Percentiles rank a stretch among this genome's conserved stretches.
These are phyloP conservation scores for Crotophaga sulcirostris DNA, from an alignment of 2,113 vertebrate genomes.

Conservation along the genomic window DNA sequence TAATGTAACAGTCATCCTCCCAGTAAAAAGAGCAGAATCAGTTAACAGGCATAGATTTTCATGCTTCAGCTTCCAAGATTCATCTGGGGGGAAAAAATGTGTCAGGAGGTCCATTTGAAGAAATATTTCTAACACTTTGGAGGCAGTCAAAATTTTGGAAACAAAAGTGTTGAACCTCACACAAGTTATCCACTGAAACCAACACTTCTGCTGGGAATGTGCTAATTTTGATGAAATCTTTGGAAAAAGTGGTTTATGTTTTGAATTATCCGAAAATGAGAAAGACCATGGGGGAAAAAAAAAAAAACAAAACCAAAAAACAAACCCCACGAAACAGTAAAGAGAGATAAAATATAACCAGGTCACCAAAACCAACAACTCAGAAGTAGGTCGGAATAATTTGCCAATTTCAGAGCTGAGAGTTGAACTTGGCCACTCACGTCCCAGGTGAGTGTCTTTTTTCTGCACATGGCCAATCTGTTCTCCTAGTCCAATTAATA, in stretches of 20 bases:
- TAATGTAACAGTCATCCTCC: background rate
- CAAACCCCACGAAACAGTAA: background rate
- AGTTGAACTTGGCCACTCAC: background rate
- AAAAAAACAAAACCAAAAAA: too few relatives aligned
- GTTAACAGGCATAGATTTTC: background rate
- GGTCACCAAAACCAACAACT: background rate
- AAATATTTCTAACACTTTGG: background rate
- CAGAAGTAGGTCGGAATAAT: background rate
- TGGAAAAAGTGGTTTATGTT: background rate
- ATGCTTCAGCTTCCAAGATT: background rate
- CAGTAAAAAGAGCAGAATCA: background rate
- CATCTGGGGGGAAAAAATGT: background rate
- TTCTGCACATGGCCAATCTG: background rate
- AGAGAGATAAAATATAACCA: background rate
- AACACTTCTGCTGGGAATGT: background rate
- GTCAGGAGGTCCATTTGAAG: background rate
- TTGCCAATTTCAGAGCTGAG: background rate
- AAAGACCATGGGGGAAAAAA: background rate
- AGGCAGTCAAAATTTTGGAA: background rate
- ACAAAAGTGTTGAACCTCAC: background rate
- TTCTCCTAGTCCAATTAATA: constrained; percentile 43
- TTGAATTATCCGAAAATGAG: background rate
- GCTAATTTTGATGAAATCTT: background rate
- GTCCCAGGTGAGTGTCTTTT: background rate
- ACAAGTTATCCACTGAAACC: background rate